phyloP scores from a whole-genome alignment of 2,797 vertebrate species.

The Lacerta agilis region DNA sequence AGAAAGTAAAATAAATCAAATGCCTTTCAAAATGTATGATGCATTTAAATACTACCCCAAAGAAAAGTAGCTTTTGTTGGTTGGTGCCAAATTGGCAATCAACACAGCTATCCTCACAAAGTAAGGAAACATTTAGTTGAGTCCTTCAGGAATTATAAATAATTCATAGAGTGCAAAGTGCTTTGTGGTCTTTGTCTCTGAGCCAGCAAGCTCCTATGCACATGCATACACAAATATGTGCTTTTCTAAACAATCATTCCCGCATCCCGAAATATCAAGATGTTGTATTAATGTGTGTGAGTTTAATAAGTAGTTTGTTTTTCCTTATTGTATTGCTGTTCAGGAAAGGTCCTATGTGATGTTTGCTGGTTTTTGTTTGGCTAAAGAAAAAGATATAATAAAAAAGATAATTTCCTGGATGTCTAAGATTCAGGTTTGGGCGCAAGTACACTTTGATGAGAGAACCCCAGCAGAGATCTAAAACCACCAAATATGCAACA shows the following conservation, averaged over 20 bases:
- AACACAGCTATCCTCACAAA: not conserved
- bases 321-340: not conserved
- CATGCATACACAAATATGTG: not conserved
- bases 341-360: not conserved
- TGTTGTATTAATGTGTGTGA: not conserved
- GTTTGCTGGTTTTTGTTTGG: not conserved
- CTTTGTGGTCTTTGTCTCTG: not conserved
- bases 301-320: not conserved
- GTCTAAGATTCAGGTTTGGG: not conserved
- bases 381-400: not conserved
- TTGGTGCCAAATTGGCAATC: conserved; percentile 23
- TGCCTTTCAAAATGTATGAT: not conserved
- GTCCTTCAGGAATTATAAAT: conserved; percentile 1
- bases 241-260: not conserved
- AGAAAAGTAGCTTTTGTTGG: not conserved
- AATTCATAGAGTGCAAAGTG: not conserved
- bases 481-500: no score
- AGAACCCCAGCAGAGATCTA: no score
- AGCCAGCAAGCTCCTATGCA: not conserved
- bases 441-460: no score
- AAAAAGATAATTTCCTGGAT: not conserved
- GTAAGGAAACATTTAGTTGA: conserved; percentile 3
- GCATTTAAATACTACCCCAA: not conserved
- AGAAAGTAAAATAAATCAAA: not conserved
- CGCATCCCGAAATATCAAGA: not conserved